Evolutionary conservation across 2,888 invertebrate species (phyloP).

Genomic region (Ephialtes manifestator): DNA sequence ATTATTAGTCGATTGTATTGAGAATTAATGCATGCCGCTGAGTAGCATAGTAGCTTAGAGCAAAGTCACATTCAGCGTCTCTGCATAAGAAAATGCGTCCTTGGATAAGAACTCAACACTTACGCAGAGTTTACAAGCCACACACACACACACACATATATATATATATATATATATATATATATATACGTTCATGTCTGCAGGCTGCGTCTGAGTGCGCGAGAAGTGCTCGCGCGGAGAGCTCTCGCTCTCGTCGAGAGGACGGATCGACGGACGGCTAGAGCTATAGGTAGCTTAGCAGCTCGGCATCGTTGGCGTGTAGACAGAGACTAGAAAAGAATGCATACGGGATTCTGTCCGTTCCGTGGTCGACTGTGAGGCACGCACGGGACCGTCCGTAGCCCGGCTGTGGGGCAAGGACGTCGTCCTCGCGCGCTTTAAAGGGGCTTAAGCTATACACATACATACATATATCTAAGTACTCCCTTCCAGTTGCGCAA

Average conservation of each 20-base stretch:
- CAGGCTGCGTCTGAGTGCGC: constrained; percentile 11
- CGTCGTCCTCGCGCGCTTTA: constrained; percentile 67
- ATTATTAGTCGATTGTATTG: not conserved
- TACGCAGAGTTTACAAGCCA: constrained; percentile 54
- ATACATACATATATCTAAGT: too few relatives aligned
- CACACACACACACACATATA: not conserved
- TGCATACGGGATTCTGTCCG: constrained; percentile 65
- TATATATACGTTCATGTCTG: not conserved
- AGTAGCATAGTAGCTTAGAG: not conserved
- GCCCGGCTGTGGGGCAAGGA: constrained; percentile 77
- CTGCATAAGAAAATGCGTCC: constrained; percentile 66
- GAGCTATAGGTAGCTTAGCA: constrained; percentile 44
- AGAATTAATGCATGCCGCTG: not conserved
- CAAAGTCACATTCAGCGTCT: constrained; percentile 21
- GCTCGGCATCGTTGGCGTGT: constrained; percentile 1
- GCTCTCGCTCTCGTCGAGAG: constrained; percentile 75
- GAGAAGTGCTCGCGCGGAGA: constrained; percentile 29
- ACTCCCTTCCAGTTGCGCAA: constrained; percentile 72
- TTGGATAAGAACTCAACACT: constrained; percentile 76
- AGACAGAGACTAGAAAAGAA: constrained; percentile 71
- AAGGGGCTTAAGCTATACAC: constrained; percentile 70
- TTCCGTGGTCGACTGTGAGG: constrained; percentile 21
- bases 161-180: too few relatives aligned
- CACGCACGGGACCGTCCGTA: constrained; percentile 12
- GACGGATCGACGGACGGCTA: constrained; percentile 38